Conservation (phyloP, 2,888 invertebrate species). For the Ophion slaviceki region DNA sequence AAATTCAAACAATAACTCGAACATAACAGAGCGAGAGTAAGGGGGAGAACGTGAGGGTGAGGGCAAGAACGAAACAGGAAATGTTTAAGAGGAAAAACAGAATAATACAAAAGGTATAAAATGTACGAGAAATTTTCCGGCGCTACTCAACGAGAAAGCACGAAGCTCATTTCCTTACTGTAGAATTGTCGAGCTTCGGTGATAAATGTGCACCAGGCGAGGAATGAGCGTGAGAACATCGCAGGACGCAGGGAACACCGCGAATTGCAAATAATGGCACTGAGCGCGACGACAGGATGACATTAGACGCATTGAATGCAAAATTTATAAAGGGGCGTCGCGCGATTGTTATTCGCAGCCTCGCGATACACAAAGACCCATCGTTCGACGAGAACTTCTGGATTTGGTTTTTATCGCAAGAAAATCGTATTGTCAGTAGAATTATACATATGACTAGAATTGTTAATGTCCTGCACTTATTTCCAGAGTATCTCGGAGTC, state of each 20-base stretch:
- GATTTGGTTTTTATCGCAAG: conserved; percentile 24
- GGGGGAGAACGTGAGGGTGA: too few species aligned
- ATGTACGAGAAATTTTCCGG: conserved; percentile 23
- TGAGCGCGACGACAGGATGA: conserved; percentile 27
- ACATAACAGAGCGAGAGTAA: too few species aligned
- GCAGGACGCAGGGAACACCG: conserved; percentile 27
- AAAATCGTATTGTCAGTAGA: conserved; percentile 14
- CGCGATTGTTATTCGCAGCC: conserved; percentile 53
- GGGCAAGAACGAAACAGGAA: background rate
- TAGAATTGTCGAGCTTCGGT: conserved; percentile 40
- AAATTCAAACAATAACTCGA: too few species aligned
- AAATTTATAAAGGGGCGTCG: conserved; percentile 54
- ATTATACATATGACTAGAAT: background rate
- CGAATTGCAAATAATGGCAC: conserved; percentile 47
- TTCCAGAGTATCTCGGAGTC: background rate
- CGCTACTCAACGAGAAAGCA: conserved; percentile 20
- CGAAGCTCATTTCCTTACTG: conserved; percentile 57
- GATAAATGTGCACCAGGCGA: conserved; percentile 54
- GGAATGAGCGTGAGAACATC: conserved; percentile 39
- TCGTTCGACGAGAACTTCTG: conserved; percentile 4
- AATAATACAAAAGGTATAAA: conserved; percentile 17
- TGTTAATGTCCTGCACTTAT: background rate
- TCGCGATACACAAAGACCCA: conserved; percentile 8
- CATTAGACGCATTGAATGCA: conserved; percentile 61
- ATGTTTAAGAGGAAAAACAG: conserved; percentile 3